phyloP scores from a whole-genome alignment of 2,888 invertebrate species.

The Aphodius sticticus region DNA sequence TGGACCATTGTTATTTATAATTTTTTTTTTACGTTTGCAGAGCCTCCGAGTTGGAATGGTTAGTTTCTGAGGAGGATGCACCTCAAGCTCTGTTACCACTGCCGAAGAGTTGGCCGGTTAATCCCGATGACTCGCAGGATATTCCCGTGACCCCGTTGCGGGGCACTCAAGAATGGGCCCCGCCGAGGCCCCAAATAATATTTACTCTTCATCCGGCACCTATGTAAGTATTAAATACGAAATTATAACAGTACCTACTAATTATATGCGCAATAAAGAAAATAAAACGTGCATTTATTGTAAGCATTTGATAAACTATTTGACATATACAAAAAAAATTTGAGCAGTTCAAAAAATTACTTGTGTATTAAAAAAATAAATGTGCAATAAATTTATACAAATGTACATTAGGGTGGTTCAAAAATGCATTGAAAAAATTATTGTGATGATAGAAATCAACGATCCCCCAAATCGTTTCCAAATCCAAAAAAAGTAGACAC shows the following conservation, averaged over 20 bases:
- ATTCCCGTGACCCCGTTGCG: constrained; percentile 63
- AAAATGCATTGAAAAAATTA: no score
- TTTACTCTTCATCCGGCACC: constrained; percentile 77
- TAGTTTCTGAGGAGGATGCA: constrained; percentile 79
- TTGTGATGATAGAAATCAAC: no score
- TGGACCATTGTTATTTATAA: not conserved
- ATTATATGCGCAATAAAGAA: no score
- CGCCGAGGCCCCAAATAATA: constrained; percentile 83
- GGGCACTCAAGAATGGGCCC: constrained; percentile 85
- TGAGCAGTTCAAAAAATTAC: no score
- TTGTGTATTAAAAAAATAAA: no score
- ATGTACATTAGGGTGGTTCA: no score
- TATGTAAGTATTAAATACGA: constrained; percentile 63
- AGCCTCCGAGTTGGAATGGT: constrained; percentile 81
- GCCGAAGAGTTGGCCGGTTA: constrained; percentile 74
- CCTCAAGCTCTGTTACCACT: constrained; percentile 80
- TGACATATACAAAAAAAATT: no score
- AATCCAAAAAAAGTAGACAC: no score
- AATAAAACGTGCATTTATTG: no score
- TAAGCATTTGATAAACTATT: no score
- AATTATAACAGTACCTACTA: not conserved
- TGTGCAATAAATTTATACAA: no score
- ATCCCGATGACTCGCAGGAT: constrained; percentile 70
- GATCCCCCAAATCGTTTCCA: no score
- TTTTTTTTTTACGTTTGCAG: constrained; percentile 54